phyloP scores from a whole-genome alignment of 1,140 invertebrate genomes.

The Chrysoperla carnea region DNA sequence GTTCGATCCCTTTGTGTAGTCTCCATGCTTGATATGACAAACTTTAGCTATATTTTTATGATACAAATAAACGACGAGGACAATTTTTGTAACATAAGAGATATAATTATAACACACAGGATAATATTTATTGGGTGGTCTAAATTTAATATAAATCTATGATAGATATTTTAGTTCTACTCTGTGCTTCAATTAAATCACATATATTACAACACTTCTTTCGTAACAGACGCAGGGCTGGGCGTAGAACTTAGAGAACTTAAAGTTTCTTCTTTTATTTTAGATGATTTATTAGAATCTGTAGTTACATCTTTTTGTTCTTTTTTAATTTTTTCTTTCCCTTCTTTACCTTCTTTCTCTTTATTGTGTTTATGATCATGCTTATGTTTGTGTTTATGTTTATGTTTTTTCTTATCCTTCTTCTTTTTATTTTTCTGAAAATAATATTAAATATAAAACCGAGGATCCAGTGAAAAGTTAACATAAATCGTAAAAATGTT shows the following conservation, averaged over 20 bases:
- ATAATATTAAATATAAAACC: constrained; percentile 11
- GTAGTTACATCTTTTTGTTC: constrained; percentile 19
- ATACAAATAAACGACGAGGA: too few species aligned
- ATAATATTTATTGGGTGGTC: too few species aligned
- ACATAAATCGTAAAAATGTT: constrained; percentile 4
- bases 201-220: background rate
- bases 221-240: constrained; percentile 26
- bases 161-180: too few species aligned
- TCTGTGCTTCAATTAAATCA: too few species aligned
- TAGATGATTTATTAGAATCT: constrained; percentile 26
- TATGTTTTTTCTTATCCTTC: constrained; percentile 62
- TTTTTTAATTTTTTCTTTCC: constrained; percentile 28
- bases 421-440: constrained; percentile 57
- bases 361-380: constrained; percentile 31
- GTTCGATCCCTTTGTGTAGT: too few species aligned
- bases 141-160: too few species aligned
- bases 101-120: too few species aligned
- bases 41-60: too few species aligned
- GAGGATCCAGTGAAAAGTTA: constrained; percentile 6
- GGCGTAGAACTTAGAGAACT: constrained; percentile 44
- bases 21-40: too few species aligned
- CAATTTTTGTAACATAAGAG: too few species aligned
- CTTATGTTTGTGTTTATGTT: constrained; percentile 55
- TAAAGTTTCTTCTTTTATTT: constrained; percentile 31
- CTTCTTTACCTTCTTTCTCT: constrained; percentile 18